A percentile compares a stretch with the other conserved stretches of the same genome.
Conservation (phyloP, 2,113 vertebrate genomes). For the Pardalotus punctatus region DNA sequence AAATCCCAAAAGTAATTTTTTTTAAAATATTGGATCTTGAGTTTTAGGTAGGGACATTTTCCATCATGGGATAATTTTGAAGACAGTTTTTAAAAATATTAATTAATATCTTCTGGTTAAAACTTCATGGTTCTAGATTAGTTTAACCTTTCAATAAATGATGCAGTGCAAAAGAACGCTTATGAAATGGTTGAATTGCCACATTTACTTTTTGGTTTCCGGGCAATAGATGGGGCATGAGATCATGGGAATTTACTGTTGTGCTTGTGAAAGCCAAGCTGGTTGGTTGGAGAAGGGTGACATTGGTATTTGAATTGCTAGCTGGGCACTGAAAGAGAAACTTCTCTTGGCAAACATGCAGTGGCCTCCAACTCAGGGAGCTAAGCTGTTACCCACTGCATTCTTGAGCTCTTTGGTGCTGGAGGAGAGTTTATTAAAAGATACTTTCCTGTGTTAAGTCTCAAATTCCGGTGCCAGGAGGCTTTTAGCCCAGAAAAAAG, state of each 20-base stretch:
- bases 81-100: neutral
- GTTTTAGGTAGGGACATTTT: neutral
- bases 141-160: neutral
- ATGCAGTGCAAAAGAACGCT: neutral
- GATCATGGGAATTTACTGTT: slow-evolving; percentile 28
- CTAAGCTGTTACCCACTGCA: neutral
- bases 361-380: neutral
- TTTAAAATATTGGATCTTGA: neutral
- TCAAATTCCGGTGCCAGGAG: neutral
- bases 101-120: neutral
- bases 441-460: neutral
- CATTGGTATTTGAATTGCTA: neutral
- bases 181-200: neutral
- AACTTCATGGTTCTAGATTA: neutral
- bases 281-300: neutral
- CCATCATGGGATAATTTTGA: neutral
- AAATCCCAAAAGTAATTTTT: neutral
- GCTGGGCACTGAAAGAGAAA: neutral
- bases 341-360: neutral
- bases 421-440: neutral
- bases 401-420: neutral
- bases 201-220: neutral
- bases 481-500: neutral
- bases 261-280: neutral
- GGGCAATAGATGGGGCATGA: neutral